A percentile compares a stretch with the other conserved stretches of the same genome.
phyloP scores from a whole-genome alignment of 2,113 vertebrate genomes.

The Pachypanchax playfairii region DNA sequence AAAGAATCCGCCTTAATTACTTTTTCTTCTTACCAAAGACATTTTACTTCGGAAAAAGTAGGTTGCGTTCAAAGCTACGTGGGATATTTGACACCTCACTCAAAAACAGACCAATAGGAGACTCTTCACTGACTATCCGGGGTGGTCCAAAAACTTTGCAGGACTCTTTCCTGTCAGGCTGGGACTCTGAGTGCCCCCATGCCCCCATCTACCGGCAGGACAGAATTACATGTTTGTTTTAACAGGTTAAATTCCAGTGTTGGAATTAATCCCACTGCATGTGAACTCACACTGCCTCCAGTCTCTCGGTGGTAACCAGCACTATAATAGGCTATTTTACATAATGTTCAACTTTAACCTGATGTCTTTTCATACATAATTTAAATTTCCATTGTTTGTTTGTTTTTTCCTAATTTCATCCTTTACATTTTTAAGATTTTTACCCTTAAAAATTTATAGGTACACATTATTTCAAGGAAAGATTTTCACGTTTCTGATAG shows the following conservation, averaged over 20 bases:
- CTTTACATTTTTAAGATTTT: no score
- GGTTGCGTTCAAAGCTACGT: constrained; percentile 29
- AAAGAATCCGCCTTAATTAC: background rate
- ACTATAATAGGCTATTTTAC: no score
- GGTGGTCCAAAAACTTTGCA: constrained; percentile 32
- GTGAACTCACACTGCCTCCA: background rate
- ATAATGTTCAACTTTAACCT: no score
- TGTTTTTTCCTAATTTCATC: background rate
- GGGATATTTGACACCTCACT: constrained; percentile 56
- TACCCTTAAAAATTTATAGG: no score
- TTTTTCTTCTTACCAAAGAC: background rate
- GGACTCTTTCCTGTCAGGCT: background rate
- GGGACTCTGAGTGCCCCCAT: constrained; percentile 47
- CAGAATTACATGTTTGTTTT: background rate
- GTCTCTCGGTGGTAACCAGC: no score
- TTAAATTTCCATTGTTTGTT: background rate
- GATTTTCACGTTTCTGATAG: no score
- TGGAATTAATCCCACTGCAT: background rate
- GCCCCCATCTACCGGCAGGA: constrained; percentile 55
- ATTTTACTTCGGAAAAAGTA: constrained; percentile 4
- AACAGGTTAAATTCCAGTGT: background rate
- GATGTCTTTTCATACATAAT: no score
- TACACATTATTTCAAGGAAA: no score
- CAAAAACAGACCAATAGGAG: constrained; percentile 47
- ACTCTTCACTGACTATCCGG: background rate